These are phyloP conservation scores for Ephialtes manifestator DNA, from an alignment of 2,888 invertebrate genomes.

Conservation along the genomic window DNA sequence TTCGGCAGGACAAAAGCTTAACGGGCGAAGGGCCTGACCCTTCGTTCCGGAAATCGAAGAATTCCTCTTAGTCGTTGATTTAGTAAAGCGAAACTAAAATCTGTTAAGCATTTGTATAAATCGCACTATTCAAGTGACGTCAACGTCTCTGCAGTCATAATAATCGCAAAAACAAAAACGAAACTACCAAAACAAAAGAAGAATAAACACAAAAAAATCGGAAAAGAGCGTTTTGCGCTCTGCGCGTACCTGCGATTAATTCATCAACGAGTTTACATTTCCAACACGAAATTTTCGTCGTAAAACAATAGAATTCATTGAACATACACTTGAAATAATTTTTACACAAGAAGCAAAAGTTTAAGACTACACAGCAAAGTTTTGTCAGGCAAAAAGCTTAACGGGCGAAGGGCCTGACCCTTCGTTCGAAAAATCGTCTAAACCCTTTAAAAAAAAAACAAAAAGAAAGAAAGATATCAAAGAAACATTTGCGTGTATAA, in stretches of 20 bases:
- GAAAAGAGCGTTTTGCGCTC: not conserved
- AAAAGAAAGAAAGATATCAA: not conserved
- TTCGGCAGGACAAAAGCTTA: not conserved
- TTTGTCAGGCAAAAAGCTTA: not conserved
- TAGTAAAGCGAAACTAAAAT: not conserved
- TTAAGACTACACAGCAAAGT: too few relatives aligned
- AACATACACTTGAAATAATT: too few relatives aligned
- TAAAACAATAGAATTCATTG: too few relatives aligned
- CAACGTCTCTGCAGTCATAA: not conserved
- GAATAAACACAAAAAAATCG: slow-evolving; percentile 7
- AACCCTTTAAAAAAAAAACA: too few relatives aligned
- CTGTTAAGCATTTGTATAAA: too few relatives aligned
- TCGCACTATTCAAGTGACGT: too few relatives aligned
- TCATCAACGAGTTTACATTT: not conserved
- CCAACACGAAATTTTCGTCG: too few relatives aligned
- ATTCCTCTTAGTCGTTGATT: not conserved
- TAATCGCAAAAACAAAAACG: too few relatives aligned
- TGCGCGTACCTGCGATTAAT: not conserved
- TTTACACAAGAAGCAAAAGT: too few relatives aligned
- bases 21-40: slow-evolving; percentile 13
- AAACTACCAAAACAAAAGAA: slow-evolving; percentile 9
- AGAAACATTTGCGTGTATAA: too few relatives aligned
- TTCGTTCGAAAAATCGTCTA: not conserved
- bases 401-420: slow-evolving; percentile 16
- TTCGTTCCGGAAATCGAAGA: not conserved